A percentile compares a stretch with the other conserved stretches of the same genome.
phyloP scores from a whole-genome alignment of 2,888 invertebrate species.

The Habrosyne pyritoides region DNA sequence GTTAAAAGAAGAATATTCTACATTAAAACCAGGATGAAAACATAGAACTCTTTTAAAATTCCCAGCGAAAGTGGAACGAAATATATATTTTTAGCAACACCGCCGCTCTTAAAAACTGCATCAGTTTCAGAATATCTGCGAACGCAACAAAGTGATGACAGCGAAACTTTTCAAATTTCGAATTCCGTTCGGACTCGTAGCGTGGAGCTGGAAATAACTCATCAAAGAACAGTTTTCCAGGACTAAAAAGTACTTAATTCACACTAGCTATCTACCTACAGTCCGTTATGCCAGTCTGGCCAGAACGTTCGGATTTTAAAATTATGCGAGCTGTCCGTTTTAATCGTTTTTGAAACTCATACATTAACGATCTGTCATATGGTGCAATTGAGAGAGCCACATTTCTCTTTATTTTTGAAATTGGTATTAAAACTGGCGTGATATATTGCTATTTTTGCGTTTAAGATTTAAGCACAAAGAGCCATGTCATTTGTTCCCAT shows the following conservation, averaged over 20 bases:
- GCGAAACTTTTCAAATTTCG: constrained; percentile 40
- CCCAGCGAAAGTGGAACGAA: constrained; percentile 19
- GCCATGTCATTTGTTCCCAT: background rate
- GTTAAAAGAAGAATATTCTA: constrained; percentile 19
- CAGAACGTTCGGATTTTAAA: background rate
- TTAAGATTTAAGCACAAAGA: background rate
- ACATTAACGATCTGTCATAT: background rate
- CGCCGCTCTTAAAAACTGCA: constrained; percentile 39
- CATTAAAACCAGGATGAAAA: constrained; percentile 26
- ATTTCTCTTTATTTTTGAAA: background rate
- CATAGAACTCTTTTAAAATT: constrained; percentile 26
- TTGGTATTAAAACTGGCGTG: background rate
- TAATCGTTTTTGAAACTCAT: background rate
- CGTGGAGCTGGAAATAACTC: constrained; percentile 39
- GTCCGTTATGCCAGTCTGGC: background rate
- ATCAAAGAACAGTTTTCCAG: constrained; percentile 36
- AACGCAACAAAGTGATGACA: constrained; percentile 26
- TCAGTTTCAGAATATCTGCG: constrained; percentile 28
- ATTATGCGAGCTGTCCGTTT: background rate
- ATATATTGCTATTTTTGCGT: background rate
- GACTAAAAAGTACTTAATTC: constrained; percentile 35
- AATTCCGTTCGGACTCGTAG: constrained; percentile 21
- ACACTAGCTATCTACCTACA: constrained; percentile 13
- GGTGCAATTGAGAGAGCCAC: background rate
- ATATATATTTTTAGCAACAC: constrained; percentile 12